Conservation (phyloP, 2,113 vertebrate genomes). For the Paradoxurus hermaphroditus region DNA sequence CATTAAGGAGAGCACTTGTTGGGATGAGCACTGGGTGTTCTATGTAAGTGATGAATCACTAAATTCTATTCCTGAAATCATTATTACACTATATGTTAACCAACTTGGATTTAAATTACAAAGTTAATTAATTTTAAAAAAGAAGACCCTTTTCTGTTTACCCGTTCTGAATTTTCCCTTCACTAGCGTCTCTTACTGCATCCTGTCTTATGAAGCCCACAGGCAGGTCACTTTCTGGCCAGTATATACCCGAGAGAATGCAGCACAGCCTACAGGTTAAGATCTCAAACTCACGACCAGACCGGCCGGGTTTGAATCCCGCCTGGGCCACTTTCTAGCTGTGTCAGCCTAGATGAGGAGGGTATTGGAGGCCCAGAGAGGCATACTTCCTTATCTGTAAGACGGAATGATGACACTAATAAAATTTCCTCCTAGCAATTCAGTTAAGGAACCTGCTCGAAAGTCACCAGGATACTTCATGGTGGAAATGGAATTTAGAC, state of each 20-base stretch:
- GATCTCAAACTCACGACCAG: background rate
- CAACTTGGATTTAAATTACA: too few relatives aligned
- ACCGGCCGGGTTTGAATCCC: background rate
- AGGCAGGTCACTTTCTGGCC: background rate
- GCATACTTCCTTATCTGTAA: background rate
- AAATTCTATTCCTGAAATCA: too few relatives aligned
- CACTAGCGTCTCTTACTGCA: background rate
- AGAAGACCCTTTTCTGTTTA: background rate
- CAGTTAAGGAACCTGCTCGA: background rate
- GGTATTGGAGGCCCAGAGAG: background rate
- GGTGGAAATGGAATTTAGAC: background rate
- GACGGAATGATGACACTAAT: background rate
- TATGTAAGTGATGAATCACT: too few relatives aligned
- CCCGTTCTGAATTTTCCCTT: background rate
- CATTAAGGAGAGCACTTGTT: too few relatives aligned
- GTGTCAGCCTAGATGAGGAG: background rate
- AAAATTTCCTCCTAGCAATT: background rate
- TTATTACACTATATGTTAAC: too few relatives aligned
- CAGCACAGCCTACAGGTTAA: background rate
- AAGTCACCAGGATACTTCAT: background rate
- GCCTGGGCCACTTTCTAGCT: background rate
- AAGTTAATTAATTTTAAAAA: too few relatives aligned
- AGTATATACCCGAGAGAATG: background rate
- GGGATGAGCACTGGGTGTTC: too few relatives aligned
- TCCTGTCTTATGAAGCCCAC: background rate